Evolutionary conservation across 2,888 invertebrate genomes (phyloP), one percentile per base, ranked within the genome.

Genomic region (Zygothrica quintamaculata): DNA sequence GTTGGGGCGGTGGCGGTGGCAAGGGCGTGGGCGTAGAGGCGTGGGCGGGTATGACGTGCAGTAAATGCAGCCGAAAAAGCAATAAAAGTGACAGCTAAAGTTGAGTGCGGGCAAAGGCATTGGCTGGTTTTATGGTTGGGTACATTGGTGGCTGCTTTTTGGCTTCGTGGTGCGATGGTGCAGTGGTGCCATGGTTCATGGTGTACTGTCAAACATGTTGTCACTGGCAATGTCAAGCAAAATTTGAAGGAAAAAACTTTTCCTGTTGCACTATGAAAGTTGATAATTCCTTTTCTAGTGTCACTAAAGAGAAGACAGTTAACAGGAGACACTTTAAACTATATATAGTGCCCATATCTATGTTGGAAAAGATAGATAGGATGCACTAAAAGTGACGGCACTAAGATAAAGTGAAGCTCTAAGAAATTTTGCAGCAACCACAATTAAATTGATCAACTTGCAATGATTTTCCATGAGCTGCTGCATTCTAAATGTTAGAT

Each of bases 61-160:
- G 68, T 60, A 60, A 74, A 57, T 77, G 74, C 82, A 80, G 76
- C 75, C 56, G 60, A 78, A 81, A n/a, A 78, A 71, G 77, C 82
- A 77, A 77, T 77, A 77, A 81, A 77, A 81, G 79, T 81, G 82
- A 78, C 77, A 78, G 56, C 60, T 34, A 61, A 81, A 81, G 70
- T 74, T 81, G 56, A 62, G 62, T 55, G 64, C 43, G 53, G 48
- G 37, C 44, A 48, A 53, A 65, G 26, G 43, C 44, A 12, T 34
- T 48, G 42, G 33, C 25, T 42, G 57, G 18, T 36, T 13, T 11
- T 37, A 7, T 5, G 48, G 18, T 3, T 22, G 18, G 18, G 18
- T 22, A 5, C 18, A 3, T 22, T 5, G 18, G 36, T 31, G 31
- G 31, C 31, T n/a, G n/a, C n/a, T n/a, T n/a, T n/a, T n/a, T n/a